These are phyloP conservation scores for Nilaparvata lugens DNA, from an alignment of 1,140 invertebrate genomes.

Conservation along the genomic window DNA sequence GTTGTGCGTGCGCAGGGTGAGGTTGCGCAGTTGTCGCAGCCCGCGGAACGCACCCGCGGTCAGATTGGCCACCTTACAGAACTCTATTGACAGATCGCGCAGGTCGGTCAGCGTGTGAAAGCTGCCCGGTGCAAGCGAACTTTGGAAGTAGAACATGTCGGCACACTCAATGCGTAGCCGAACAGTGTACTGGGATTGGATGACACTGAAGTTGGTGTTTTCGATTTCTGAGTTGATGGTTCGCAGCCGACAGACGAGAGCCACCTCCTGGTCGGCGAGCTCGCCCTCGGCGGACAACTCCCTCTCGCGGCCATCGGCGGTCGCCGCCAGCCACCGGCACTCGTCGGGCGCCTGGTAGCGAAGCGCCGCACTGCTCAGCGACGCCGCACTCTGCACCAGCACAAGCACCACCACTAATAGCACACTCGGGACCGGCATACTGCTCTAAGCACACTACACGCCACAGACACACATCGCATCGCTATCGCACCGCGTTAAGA, in stretches of 20 bases:
- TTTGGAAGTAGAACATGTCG: constrained; percentile 75
- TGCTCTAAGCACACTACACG: neutral
- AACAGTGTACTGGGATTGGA: constrained; percentile 78
- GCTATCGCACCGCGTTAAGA: neutral
- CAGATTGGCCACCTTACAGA: constrained; percentile 81
- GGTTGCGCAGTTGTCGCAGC: constrained; percentile 66
- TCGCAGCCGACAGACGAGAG: constrained; percentile 65
- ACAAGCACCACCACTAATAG: constrained; percentile 53
- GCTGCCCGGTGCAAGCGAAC: constrained; percentile 72
- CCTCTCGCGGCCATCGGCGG: constrained; percentile 40
- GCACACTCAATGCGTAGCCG: constrained; percentile 72
- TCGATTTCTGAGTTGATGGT: constrained; percentile 84
- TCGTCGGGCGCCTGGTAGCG: constrained; percentile 75
- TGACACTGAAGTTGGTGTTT: constrained; percentile 81
- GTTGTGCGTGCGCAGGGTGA: constrained; percentile 80
- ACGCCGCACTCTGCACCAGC: constrained; percentile 55
- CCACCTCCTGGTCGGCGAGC: constrained; percentile 48
- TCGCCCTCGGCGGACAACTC: constrained; percentile 35
- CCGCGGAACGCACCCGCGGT: constrained; percentile 75
- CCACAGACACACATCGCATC: neutral
- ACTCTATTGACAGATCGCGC: constrained; percentile 74
- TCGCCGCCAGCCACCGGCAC: constrained; percentile 64
- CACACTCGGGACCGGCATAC: constrained; percentile 35
- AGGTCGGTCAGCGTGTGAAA: constrained; percentile 74
- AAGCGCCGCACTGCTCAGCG: constrained; percentile 51